Evolutionary conservation across 2,113 vertebrate species (phyloP).

Genomic region (Corythaeola cristata): DNA sequence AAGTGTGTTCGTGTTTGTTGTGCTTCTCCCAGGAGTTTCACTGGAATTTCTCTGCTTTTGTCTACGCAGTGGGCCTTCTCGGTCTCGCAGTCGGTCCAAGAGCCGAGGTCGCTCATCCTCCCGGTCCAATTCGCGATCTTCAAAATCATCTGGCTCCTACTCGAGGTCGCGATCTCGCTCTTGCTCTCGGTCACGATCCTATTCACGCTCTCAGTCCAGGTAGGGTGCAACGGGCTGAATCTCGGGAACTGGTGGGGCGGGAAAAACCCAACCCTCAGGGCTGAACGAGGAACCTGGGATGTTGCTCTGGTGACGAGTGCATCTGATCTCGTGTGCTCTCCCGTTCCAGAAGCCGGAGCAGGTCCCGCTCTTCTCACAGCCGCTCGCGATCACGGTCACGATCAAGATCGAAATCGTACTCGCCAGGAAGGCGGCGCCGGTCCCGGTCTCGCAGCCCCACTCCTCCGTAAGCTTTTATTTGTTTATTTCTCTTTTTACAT

Average conservation of each 20-base stretch:
- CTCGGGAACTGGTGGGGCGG: not conserved
- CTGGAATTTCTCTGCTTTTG: not conserved
- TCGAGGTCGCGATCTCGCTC: constrained; percentile 88
- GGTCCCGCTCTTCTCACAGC: constrained; percentile 88
- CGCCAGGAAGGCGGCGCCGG: constrained; percentile 81
- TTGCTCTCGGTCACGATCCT: constrained; percentile 82
- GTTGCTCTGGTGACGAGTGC: not conserved
- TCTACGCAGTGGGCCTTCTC: constrained; percentile 76
- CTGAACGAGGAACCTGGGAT: fast-evolving
- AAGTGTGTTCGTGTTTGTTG: fast-evolving
- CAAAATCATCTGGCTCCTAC: constrained; percentile 89
- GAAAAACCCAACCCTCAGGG: fast-evolving
- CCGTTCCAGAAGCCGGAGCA: constrained; percentile 82
- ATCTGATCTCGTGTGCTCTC: fast-evolving
- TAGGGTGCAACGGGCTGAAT: not conserved
- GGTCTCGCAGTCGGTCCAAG: constrained; percentile 89
- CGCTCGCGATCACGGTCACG: constrained; percentile 84
- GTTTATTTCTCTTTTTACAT: not conserved
- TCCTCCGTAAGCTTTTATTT: constrained; percentile 82
- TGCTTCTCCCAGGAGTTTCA: not conserved
- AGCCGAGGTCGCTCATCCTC: constrained; percentile 93
- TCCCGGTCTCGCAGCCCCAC: constrained; percentile 87
- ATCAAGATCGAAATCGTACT: constrained; percentile 84
- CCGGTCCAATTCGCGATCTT: constrained; percentile 89
- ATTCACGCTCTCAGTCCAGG: constrained; percentile 92